A percentile compares a stretch with the other conserved stretches of the same genome.
phyloP scores from a whole-genome alignment of 2,888 invertebrate genomes.

The Drosophila atripex region DNA sequence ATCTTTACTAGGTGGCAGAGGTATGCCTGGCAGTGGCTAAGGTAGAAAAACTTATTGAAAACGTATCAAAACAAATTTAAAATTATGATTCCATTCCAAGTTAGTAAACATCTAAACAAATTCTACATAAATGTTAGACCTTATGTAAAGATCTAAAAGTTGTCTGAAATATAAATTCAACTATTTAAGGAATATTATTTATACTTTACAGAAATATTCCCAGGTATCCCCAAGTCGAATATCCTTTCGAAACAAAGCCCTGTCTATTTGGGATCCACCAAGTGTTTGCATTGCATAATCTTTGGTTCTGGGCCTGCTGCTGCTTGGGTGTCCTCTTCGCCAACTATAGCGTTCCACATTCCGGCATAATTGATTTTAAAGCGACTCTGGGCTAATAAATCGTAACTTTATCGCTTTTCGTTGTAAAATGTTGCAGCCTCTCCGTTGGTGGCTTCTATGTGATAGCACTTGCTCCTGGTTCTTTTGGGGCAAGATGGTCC shows the following conservation, averaged over 20 bases:
- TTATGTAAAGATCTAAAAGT: background rate
- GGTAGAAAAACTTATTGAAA: background rate
- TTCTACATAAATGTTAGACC: too few species aligned
- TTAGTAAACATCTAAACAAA: too few species aligned
- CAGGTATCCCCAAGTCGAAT: conserved; percentile 14
- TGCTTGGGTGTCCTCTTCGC: conserved; percentile 66
- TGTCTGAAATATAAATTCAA: background rate
- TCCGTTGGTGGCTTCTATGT: conserved; percentile 35
- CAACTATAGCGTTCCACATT: conserved; percentile 80
- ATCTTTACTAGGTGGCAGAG: background rate
- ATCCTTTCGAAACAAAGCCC: background rate
- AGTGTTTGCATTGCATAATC: conserved; percentile 79
- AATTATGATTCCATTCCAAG: background rate
- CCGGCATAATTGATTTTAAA: conserved; percentile 83
- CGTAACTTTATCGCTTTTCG: conserved; percentile 81
- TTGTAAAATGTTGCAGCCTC: conserved; percentile 58
- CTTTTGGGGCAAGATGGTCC: conserved; percentile 54
- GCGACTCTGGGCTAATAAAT: conserved; percentile 81
- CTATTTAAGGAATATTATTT: background rate
- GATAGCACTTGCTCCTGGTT: conserved; percentile 49
- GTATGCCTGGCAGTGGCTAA: background rate
- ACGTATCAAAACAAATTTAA: background rate
- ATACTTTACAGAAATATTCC: background rate
- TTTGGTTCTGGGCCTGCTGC: conserved; percentile 40
- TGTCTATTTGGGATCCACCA: conserved; percentile 28